These are phyloP conservation scores for Colletes latitarsis DNA, from an alignment of 1,140 invertebrate genomes.

Conservation along the genomic window DNA sequence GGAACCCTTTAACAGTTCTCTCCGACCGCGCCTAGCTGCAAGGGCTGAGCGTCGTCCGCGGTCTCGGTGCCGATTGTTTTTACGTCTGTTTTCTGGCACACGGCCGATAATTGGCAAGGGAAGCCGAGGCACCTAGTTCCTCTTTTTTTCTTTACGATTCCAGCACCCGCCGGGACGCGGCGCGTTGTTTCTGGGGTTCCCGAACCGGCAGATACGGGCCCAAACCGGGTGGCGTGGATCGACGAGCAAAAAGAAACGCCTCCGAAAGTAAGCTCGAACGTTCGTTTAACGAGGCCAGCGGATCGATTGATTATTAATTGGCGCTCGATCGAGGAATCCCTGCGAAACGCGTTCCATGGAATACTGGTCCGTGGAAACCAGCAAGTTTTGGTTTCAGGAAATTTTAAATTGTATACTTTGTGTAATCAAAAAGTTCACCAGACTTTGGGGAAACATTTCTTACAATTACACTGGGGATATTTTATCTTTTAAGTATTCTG, in stretches of 20 bases:
- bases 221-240: neutral
- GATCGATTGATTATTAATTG: conserved; percentile 10
- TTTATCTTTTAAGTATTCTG: no score
- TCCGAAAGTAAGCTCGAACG: neutral
- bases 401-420: no score
- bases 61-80: conserved; percentile 50
- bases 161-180: neutral
- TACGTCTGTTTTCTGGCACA: conserved; percentile 58
- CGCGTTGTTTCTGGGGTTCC: neutral
- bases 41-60: conserved; percentile 31
- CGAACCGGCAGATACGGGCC: neutral
- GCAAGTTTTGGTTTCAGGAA: neutral
- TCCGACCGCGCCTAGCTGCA: conserved; percentile 23
- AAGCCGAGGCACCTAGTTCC: conserved; percentile 13
- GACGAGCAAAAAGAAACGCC: conserved; percentile 2
- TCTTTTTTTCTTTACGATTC: conserved; percentile 14
- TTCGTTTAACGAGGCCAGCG: neutral
- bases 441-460: no score
- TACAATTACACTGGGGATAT: no score
- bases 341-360: neutral
- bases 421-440: no score
- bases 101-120: conserved; percentile 53
- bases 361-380: no score
- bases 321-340: neutral
- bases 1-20: conserved; percentile 52